phyloP scores from a whole-genome alignment of 2,113 vertebrate species.

The Corvus moneduloides region DNA sequence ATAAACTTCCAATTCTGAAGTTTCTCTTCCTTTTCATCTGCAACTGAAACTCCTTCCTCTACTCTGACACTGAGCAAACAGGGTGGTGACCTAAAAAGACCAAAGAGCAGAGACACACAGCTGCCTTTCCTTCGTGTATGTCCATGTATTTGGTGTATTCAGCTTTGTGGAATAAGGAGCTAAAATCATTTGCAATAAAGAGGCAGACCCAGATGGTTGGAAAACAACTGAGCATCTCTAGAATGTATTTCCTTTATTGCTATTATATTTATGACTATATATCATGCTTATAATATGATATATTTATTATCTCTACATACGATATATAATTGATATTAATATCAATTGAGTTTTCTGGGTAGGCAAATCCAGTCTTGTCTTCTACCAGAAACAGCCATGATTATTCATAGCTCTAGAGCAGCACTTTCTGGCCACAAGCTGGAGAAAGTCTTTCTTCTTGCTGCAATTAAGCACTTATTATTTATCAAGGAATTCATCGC shows the following conservation, averaged over 20 bases:
- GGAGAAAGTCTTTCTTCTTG: not conserved
- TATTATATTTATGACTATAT: not conserved
- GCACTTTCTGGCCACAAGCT: not conserved
- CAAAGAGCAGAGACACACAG: not conserved
- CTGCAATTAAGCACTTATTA: not conserved
- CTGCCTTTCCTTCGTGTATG: not conserved
- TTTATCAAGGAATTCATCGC: not conserved
- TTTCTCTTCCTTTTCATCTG: not conserved
- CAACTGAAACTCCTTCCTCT: not conserved
- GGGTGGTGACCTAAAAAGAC: not conserved
- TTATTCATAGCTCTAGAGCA: not conserved
- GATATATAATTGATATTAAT: not conserved
- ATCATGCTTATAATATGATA: rapidly evolving
- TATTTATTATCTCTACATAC: not conserved
- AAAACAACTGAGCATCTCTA: not conserved
- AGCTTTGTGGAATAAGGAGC: not conserved
- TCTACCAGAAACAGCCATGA: not conserved
- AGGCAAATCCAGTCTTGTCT: not conserved
- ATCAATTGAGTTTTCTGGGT: not conserved
- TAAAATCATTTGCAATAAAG: not conserved
- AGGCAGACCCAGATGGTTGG: not conserved
- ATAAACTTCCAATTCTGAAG: not conserved
- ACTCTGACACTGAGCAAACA: not conserved
- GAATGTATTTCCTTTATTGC: not conserved
- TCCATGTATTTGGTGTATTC: not conserved